Evolutionary conservation across 92 coral and sea anemone genomes (phyloP).

Genomic region (Umimayanthus chanpuru): DNA sequence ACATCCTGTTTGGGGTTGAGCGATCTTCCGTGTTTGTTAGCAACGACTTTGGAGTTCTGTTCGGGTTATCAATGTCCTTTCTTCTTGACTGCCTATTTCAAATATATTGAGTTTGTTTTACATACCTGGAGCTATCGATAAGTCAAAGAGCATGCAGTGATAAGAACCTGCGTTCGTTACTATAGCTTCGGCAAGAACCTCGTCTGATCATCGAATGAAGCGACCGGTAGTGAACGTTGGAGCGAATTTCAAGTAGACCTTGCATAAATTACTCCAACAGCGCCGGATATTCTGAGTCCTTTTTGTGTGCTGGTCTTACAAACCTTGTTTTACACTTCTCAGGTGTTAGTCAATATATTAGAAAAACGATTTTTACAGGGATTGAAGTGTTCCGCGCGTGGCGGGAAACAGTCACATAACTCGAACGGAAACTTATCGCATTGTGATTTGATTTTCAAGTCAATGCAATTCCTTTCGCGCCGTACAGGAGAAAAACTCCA

Average conservation of each 20-base stretch:
- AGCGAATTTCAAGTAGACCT: conserved; percentile 34
- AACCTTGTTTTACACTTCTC: conserved; percentile 8
- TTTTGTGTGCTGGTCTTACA: neutral
- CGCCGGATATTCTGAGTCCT: conserved; percentile 32
- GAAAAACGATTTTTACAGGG: neutral
- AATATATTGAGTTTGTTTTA: neutral
- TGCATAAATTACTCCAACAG: conserved; percentile 27
- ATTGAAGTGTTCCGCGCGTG: neutral
- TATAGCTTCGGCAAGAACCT: neutral
- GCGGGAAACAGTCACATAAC: conserved; percentile 23
- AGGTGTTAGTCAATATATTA: neutral
- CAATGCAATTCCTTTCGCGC: neutral
- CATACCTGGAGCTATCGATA: neutral
- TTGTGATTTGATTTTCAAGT: neutral
- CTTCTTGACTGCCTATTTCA: neutral
- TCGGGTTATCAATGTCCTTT: conserved; percentile 14
- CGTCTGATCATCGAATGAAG: conserved; percentile 27
- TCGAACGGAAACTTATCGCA: neutral
- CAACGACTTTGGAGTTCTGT: conserved; percentile 45
- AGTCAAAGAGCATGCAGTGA: neutral
- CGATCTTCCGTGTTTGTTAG: conserved; percentile 47
- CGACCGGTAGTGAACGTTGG: conserved; percentile 25
- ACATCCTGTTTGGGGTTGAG: conserved; percentile 38
- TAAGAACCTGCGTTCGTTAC: neutral
- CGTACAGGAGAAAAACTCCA: neutral